phyloP scores from a whole-genome alignment of 2,888 invertebrate genomes.

The Gryllus longicercus region DNA sequence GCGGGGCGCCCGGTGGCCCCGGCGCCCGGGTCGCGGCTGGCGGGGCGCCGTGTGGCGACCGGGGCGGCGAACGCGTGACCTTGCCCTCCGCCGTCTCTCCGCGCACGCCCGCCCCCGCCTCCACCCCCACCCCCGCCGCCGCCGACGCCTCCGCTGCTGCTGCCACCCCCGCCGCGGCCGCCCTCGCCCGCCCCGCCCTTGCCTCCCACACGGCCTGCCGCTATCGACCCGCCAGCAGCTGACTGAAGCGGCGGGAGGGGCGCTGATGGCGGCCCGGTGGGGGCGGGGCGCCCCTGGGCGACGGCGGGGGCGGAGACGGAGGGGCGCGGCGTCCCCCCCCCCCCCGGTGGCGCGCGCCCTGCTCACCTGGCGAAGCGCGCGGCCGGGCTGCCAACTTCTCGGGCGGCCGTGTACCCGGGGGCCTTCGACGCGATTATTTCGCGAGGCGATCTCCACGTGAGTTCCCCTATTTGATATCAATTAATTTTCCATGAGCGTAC shows the following conservation, averaged over 20 bases:
- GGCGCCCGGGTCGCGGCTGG: background rate
- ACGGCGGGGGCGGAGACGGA: no score
- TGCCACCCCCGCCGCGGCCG: background rate
- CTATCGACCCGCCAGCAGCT: conserved; percentile 17
- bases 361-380: no score
- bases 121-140: background rate
- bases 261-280: background rate
- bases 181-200: background rate
- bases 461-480: no score
- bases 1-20: background rate
- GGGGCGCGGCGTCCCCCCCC: no score
- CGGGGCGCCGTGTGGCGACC: background rate
- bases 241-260: background rate
- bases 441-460: no score
- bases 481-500: no score
- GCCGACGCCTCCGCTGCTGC: background rate
- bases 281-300: no score
- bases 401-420: no score
- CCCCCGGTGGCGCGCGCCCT: no score
- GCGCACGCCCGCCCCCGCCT: background rate
- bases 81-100: background rate
- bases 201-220: background rate
- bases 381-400: no score
- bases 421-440: no score
- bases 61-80: conserved; percentile 17